phyloP scores from a whole-genome alignment of 2,888 invertebrate genomes.

The Platycheirus albimanus region DNA sequence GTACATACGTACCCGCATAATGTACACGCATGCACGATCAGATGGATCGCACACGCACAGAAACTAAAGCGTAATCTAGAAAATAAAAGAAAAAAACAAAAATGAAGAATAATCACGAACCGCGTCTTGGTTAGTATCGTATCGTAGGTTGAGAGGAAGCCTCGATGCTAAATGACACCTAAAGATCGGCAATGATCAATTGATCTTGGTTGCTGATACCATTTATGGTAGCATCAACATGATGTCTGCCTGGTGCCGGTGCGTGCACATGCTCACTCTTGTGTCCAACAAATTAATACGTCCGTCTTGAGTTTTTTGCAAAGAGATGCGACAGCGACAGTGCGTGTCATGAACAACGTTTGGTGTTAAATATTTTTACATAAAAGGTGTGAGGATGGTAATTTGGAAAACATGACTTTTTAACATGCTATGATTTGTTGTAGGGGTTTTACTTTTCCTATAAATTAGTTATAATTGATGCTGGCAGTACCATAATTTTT shows the following conservation, averaged over 20 bases:
- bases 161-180: conserved; percentile 52
- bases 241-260: conserved; percentile 56
- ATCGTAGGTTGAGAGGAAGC: conserved; percentile 2
- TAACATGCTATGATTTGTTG: conserved; percentile 20
- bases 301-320: conserved; percentile 32
- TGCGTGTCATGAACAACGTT: conserved; percentile 56
- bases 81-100: conserved; percentile 52
- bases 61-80: conserved; percentile 45
- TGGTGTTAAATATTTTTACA: conserved; percentile 56
- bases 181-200: conserved; percentile 61
- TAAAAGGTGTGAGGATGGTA: conserved; percentile 57
- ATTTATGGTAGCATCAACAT: conserved; percentile 62
- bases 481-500: too few species aligned
- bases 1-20: conserved; percentile 3
- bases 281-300: conserved; percentile 70
- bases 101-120: conserved; percentile 53
- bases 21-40: conserved; percentile 18
- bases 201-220: conserved; percentile 30
- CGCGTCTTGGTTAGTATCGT: conserved; percentile 15
- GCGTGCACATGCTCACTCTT: conserved; percentile 55
- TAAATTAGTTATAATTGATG: too few species aligned
- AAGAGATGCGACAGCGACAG: conserved; percentile 52
- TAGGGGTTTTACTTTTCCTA: too few species aligned
- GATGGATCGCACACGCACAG: conserved; percentile 25
- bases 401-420: conserved; percentile 48